Conservation (phyloP, 2,113 vertebrate species). For the Chinchilla lanigera region DNA sequence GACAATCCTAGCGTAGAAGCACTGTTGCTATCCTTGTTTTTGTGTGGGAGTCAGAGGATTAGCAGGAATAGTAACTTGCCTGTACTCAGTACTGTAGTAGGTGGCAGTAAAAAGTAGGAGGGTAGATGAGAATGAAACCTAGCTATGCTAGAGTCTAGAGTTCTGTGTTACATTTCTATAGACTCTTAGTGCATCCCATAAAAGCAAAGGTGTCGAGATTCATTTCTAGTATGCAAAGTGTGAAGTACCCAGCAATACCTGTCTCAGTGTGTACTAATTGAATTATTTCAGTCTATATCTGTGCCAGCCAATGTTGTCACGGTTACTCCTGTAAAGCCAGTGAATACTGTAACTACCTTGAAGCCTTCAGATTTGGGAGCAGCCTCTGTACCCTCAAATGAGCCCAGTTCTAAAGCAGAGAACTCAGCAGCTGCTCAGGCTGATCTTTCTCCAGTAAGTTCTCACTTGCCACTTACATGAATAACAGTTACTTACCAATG, state of each 20-base stretch:
- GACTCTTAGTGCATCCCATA: not conserved
- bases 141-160: not conserved
- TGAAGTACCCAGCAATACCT: not conserved
- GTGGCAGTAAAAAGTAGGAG: not conserved
- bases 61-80: not conserved
- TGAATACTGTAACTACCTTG: constrained; percentile 82
- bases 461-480: constrained; percentile 55
- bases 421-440: constrained; percentile 78
- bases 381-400: constrained; percentile 57
- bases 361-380: constrained; percentile 83
- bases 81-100: not conserved
- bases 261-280: constrained; percentile 45
- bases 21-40: not conserved
- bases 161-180: not conserved
- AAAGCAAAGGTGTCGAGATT: constrained; percentile 34
- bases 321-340: constrained; percentile 81
- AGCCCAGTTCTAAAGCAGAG: constrained; percentile 82
- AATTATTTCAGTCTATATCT: constrained; percentile 83
- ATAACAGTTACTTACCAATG: constrained; percentile 13
- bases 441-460: constrained; percentile 85
- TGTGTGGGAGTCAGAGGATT: not conserved
- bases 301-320: constrained; percentile 80
- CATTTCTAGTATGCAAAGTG: not conserved
- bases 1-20: not conserved
- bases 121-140: not conserved